These are phyloP conservation scores for Phrynocephalus guinanensis DNA, from an alignment of 2,797 vertebrate species.

Conservation along the genomic window DNA sequence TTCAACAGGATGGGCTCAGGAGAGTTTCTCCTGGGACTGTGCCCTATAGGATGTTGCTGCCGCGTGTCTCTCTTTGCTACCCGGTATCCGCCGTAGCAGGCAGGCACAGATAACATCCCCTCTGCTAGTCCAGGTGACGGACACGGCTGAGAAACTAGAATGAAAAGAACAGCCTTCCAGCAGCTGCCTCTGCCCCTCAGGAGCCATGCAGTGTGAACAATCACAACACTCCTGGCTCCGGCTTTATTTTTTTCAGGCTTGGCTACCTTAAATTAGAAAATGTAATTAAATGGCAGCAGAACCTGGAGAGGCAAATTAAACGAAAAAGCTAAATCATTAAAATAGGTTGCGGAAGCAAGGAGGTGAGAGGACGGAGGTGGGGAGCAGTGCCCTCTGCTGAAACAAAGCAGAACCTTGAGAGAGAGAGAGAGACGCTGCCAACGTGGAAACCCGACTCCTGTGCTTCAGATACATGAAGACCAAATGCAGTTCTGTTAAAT, in stretches of 20 bases:
- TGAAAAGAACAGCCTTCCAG: neutral
- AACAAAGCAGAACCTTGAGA: neutral
- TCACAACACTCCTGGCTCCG: neutral
- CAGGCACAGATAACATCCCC: neutral
- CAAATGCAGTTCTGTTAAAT: neutral
- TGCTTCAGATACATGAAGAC: neutral
- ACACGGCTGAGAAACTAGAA: neutral
- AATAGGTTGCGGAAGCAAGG: neutral
- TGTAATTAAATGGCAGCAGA: conserved; percentile 28
- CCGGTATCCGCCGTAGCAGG: neutral
- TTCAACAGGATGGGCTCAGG: neutral
- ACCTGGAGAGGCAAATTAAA: conserved; percentile 29
- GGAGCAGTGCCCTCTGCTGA: conserved; percentile 37
- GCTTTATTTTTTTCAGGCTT: neutral
- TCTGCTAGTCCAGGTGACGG: neutral
- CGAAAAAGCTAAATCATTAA: conserved; percentile 24
- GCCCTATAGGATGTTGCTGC: neutral
- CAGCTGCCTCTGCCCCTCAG: neutral
- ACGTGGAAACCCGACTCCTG: neutral
- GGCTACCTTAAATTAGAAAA: conserved; percentile 34
- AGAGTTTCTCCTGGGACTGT: neutral
- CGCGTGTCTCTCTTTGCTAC: too few species aligned
- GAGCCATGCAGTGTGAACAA: neutral
- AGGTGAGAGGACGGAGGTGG: neutral
- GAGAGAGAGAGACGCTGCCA: neutral